phyloP scores from a whole-genome alignment of 2,888 invertebrate species.

The Xestoiulus laeticollis region DNA sequence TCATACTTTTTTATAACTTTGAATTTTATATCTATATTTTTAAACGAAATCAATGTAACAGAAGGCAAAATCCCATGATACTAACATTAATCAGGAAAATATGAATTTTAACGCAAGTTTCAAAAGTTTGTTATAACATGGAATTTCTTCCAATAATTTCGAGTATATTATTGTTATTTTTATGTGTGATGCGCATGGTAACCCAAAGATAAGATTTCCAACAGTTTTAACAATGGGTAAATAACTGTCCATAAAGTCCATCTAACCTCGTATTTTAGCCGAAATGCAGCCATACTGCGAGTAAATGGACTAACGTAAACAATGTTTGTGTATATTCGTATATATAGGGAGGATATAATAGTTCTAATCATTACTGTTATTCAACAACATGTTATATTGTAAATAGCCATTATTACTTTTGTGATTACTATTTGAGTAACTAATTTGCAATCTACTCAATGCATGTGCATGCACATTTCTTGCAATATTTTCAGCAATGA shows the following conservation, averaged over 20 bases:
- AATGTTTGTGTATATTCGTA: slow-evolving; percentile 47
- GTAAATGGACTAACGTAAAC: not conserved
- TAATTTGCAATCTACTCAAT: not conserved
- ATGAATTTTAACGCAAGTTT: not conserved
- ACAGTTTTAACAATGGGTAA: not conserved
- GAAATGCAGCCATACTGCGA: not conserved
- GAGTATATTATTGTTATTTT: too few species aligned
- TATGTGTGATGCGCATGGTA: too few species aligned
- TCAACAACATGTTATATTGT: not conserved
- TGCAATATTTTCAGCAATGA: not conserved
- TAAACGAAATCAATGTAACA: not conserved
- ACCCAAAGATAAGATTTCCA: not conserved
- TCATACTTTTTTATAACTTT: not conserved
- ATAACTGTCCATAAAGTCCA: not conserved
- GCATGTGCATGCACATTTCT: not conserved
- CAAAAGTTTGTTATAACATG: not conserved
- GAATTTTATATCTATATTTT: not conserved
- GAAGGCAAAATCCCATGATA: not conserved
- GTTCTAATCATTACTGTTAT: not conserved
- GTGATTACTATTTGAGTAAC: not conserved
- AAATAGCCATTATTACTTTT: not conserved
- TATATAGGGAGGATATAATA: slow-evolving; percentile 40
- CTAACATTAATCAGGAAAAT: not conserved
- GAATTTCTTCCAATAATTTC: not conserved
- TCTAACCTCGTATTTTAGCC: not conserved